Base-by-base conservation (phyloP, 2,888 invertebrate genomes). In the Drosophila anomalipes region DNA sequence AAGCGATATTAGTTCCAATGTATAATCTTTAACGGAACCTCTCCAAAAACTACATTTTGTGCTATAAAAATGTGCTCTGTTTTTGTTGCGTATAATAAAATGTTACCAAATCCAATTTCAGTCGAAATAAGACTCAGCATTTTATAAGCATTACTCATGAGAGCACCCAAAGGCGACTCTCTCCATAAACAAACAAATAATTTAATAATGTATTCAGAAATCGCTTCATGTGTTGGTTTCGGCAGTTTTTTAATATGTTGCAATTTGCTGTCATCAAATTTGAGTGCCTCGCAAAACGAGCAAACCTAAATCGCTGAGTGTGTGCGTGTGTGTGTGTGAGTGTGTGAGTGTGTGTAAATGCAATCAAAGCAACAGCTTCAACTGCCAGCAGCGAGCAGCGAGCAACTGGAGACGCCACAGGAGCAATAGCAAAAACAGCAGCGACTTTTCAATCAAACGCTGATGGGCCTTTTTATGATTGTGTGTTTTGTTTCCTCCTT, bases 381-480 rank as follows among this genome's bases (percentile, higher is more conserved):
- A 74, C 52, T 68, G 39, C 39, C n/a, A 37, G 39, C 39, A n/a
- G 26, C 16, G 70, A 53, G 65, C 37, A 70, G 26, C 16, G 70
- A 53, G 65, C 37, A 70, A 58, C 64, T 68, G 67, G 63, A 76
- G 75, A 49, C 58, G 63, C 35, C 37, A 6, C 41, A 41, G 26
- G 14, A 56, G 44, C 35, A 54, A n/a, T 32, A 47, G 61, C 37
- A 51, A 49, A 54, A 59, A 59, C 69, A 54, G 52, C 67, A 56
- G 67, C 71, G 86, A 85, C 75, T 90, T 85, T 86, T 90, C 86
- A 90, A 86, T 86, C 90, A 86, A 86, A 85, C 74, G 74, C 75
- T 87, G 84, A 73, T 86, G 75, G 88, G 88, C 79, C 54, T 81
- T 81, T 79, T 81, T 81, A 78, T 82, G 81, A 75, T 81, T 78